Percentiles rank a stretch among this genome's conserved stretches.
Evolutionary conservation across 2,113 vertebrate species (phyloP).

Genomic region (Strix uralensis): DNA sequence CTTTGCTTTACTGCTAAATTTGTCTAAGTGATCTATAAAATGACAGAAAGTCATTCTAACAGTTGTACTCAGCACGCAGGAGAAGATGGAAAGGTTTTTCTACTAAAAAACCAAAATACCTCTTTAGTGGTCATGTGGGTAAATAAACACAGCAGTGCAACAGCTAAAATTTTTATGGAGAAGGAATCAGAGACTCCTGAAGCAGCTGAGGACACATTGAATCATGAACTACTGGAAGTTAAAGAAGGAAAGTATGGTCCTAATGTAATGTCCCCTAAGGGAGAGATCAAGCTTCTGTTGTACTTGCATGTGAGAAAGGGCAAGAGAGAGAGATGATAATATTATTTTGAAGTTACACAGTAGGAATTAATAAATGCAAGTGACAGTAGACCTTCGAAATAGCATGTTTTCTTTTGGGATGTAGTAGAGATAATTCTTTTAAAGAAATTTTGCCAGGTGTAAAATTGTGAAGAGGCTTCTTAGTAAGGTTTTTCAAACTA

Average conservation of each 20-base stretch:
- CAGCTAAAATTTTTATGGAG: not conserved
- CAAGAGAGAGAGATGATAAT: not conserved
- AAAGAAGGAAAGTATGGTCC: not conserved
- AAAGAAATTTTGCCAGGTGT: not conserved
- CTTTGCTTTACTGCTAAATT: slow-evolving; percentile 28
- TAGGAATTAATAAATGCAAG: not conserved
- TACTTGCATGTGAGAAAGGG: not conserved
- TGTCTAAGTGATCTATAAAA: slow-evolving; percentile 23
- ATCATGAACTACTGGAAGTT: not conserved
- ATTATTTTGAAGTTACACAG: not conserved
- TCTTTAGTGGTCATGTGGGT: not conserved
- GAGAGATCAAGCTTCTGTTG: not conserved
- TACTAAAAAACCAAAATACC: not conserved
- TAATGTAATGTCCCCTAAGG: not conserved
- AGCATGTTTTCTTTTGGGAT: not conserved
- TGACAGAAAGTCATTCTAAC: not conserved
- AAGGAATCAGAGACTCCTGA: not conserved
- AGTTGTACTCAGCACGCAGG: not conserved
- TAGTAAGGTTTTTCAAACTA: not conserved
- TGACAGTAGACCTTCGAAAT: not conserved
- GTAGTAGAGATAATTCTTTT: not conserved
- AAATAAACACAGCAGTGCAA: not conserved
- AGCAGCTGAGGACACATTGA: not conserved
- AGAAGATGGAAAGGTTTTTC: not conserved
- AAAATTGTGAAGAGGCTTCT: not conserved